Conservation (phyloP, 2,113 vertebrate species). For the Serilophus lunatus region DNA sequence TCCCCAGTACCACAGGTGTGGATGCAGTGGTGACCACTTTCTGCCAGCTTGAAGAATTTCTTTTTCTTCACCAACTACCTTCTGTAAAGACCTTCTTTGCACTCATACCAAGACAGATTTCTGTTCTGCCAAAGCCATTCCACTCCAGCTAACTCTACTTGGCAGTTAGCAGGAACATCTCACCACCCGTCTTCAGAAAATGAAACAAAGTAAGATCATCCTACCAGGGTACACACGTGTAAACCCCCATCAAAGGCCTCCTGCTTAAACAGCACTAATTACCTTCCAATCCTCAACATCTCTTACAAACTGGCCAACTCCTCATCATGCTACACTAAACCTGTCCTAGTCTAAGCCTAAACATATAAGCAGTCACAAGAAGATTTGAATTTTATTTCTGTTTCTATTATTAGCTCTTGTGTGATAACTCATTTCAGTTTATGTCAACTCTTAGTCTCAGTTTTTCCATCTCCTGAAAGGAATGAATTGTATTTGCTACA, state of each 20-base stretch:
- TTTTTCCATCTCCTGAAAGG: neutral
- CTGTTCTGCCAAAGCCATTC: neutral
- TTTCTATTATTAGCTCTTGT: neutral
- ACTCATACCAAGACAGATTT: neutral
- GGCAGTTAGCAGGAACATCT: neutral
- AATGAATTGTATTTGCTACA: neutral
- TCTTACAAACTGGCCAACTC: neutral
- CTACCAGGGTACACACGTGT: neutral
- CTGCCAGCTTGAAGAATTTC: neutral
- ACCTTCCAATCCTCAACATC: neutral
- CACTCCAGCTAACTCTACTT: neutral
- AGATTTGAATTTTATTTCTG: neutral
- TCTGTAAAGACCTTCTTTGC: neutral
- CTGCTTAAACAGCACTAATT: neutral
- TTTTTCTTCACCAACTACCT: neutral
- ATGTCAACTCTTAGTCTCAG: neutral
- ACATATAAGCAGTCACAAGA: neutral
- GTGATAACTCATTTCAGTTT: no score
- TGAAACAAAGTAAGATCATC: neutral
- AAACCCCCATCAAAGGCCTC: neutral
- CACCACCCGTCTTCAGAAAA: neutral
- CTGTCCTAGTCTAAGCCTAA: neutral
- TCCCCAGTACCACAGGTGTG: fast-evolving
- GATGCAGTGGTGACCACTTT: neutral
- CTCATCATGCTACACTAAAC: neutral